Conservation (phyloP, 1,140 invertebrate genomes). For the Gonatopus flavifemur region DNA sequence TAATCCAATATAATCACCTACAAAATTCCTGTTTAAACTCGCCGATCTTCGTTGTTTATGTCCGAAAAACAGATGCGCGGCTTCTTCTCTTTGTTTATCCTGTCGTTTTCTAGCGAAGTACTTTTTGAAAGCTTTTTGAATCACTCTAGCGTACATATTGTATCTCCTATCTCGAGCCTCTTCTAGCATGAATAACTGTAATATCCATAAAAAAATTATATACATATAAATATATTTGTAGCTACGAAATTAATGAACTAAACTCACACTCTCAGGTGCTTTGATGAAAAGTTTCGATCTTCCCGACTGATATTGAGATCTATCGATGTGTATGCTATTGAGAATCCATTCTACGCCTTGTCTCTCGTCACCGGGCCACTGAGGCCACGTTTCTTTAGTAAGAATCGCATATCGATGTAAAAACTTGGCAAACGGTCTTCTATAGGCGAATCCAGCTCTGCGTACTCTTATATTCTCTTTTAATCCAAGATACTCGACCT, state of each 20-base stretch:
- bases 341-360: slow-evolving; percentile 67
- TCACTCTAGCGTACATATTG: slow-evolving; percentile 70
- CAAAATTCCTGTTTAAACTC: slow-evolving; percentile 74
- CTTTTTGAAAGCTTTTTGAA: slow-evolving; percentile 75
- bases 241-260: background rate
- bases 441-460: slow-evolving; percentile 70
- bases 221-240: background rate
- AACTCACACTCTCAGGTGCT: slow-evolving; percentile 71
- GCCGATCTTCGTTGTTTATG: slow-evolving; percentile 69
- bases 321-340: slow-evolving; percentile 64
- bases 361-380: slow-evolving; percentile 63
- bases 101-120: slow-evolving; percentile 69
- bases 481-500: slow-evolving; percentile 68
- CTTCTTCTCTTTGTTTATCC: slow-evolving; percentile 65
- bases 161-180: slow-evolving; percentile 73
- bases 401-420: slow-evolving; percentile 71
- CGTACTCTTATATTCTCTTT: slow-evolving; percentile 70
- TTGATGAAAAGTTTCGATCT: slow-evolving; percentile 77
- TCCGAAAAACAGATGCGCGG: slow-evolving; percentile 64
- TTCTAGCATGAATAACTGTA: slow-evolving; percentile 73
- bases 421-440: slow-evolving; percentile 67
- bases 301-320: slow-evolving; percentile 72
- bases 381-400: slow-evolving; percentile 71
- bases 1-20: slow-evolving; percentile 75
- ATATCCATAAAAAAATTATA: slow-evolving; percentile 11